phyloP scores from a whole-genome alignment of 2,888 invertebrate species.

The Copidosoma aretas region DNA sequence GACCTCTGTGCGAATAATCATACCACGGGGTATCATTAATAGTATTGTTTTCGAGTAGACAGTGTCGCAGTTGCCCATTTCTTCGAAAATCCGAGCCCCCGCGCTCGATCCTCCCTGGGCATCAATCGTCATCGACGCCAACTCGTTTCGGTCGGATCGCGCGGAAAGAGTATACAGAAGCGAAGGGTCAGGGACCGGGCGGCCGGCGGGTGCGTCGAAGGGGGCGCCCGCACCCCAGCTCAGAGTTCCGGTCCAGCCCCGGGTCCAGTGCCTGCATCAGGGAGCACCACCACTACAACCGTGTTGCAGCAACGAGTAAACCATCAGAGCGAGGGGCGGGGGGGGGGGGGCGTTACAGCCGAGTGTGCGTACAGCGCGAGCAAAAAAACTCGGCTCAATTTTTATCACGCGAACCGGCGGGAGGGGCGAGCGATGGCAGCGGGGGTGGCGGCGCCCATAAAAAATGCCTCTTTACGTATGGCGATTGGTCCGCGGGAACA shows the following conservation, averaged over 20 bases:
- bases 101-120: not conserved
- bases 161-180: too few relatives aligned
- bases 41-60: too few relatives aligned
- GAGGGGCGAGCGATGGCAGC: conserved; percentile 41
- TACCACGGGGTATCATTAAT: too few relatives aligned
- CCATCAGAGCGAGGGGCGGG: not conserved
- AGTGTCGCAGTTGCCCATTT: too few relatives aligned
- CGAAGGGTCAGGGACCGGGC: not conserved
- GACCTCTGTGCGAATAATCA: too few relatives aligned
- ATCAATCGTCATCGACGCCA: not conserved
- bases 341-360: conserved; percentile 54
- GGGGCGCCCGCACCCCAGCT: too few relatives aligned
- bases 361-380: conserved; percentile 51
- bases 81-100: too few relatives aligned
- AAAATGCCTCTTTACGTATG: conserved; percentile 64
- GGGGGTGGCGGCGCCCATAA: conserved; percentile 60
- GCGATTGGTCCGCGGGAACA: conserved; percentile 62
- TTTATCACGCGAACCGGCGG: conserved; percentile 62
- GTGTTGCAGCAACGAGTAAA: not conserved
- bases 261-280: too few relatives aligned
- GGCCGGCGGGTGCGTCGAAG: not conserved
- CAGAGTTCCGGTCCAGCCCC: too few relatives aligned
- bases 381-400: conserved; percentile 61
- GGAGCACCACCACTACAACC: not conserved
- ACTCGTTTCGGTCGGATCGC: too few relatives aligned